Percentiles rank a stretch among this genome's conserved stretches.
Evolutionary conservation across 2,113 vertebrate species (phyloP).

Genomic region (Scomber japonicus): DNA sequence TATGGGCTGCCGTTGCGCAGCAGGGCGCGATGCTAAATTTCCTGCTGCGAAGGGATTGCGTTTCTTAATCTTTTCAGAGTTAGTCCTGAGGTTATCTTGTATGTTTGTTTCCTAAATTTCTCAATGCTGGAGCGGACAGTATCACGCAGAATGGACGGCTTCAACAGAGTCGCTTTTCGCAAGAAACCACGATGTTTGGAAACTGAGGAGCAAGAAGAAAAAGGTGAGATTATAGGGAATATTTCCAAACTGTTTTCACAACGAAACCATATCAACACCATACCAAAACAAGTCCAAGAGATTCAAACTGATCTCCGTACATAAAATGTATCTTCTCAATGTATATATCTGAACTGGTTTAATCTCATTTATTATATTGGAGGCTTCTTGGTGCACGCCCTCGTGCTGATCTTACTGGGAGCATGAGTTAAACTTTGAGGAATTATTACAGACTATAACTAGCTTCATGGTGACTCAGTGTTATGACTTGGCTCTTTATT

Average conservation of each 20-base stretch:
- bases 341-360: too few relatives aligned
- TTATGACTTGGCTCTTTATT: background rate
- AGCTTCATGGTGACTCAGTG: conserved; percentile 6
- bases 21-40: background rate
- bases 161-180: conserved; percentile 77
- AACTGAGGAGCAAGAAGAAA: background rate
- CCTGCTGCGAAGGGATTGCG: background rate
- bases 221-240: conserved; percentile 53
- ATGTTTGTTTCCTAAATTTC: background rate
- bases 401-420: background rate
- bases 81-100: background rate
- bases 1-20: background rate
- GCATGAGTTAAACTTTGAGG: background rate
- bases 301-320: background rate
- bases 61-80: background rate
- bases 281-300: background rate
- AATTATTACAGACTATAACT: background rate
- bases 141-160: conserved; percentile 62
- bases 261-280: background rate
- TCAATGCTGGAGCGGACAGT: conserved; percentile 60
- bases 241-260: background rate
- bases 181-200: conserved; percentile 63
- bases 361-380: background rate
- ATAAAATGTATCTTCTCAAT: too few relatives aligned
- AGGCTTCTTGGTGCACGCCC: too few relatives aligned